Evolutionary conservation across 1,140 invertebrate genomes (phyloP), one percentile per base, ranked within the genome.

Genomic region (Brachionus koreanus): DNA sequence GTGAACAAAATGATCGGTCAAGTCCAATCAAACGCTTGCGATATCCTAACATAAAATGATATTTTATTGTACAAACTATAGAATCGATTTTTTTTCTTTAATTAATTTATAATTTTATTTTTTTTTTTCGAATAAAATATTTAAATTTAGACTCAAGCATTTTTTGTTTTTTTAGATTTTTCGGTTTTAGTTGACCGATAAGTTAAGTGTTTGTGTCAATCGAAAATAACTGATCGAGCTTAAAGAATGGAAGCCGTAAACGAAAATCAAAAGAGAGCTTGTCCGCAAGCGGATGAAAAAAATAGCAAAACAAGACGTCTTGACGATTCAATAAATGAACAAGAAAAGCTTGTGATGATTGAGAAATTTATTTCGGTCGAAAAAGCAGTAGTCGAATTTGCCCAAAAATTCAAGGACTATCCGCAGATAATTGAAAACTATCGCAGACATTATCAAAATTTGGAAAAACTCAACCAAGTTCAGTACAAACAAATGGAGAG

Each of bases 1-100:
- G 52, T 83, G 25, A 43, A 49, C 25, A 46, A 75, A 39, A 63
- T 74, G 39, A 76, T 75, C 19, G 42, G 35, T 23, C 49, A 79
- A 61, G 61, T 79, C 19, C 76, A 79, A 79, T 79, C 76, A 25
- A 79, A 35, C n/a, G 46, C 46, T 43, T 16, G n/a, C n/a, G 33
- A 72, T 16, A 82, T 42, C 16, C 46, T 49, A 23, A 83, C 25
- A 29, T 74, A 72, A 83, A 74, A 19, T 39, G 37, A 39, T n/a
- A 37, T 37, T 69, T 69, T 16, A 16, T 39, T 69, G 37, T 69
- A 39, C 35, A 37, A 69, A 69, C 35, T 69, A 10, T 16, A 37
- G 35, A 69, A 69, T 69, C 65, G 65, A 69, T 37, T 65, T 65
- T n/a, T 65, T 13, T 65, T 23, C 29, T 57, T 23, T 65, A 33